Evolutionary conservation across 2,888 invertebrate genomes (phyloP), one percentile per base, ranked within the genome.

Genomic region (Dascillus cervinus): DNA sequence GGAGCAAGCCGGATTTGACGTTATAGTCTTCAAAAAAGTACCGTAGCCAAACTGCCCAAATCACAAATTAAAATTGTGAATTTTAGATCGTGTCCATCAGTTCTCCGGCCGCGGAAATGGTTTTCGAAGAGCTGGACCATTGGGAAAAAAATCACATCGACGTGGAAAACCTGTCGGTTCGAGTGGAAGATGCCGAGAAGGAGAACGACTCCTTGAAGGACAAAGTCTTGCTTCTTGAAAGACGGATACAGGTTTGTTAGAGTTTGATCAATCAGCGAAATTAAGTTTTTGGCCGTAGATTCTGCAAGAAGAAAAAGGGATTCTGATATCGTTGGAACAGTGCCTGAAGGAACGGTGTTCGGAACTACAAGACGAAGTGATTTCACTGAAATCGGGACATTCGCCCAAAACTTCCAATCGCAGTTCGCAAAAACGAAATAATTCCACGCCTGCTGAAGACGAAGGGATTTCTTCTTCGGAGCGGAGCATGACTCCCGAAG

Each of bases 401-500:
- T 34, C 41, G 30, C 61, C 60, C 2, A 41, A 65, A 11, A 63
- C 64, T 26, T 24, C 13, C 13, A 34, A 23, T 14, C n/a, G 31
- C 10, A 28, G 27, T 55, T 24, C 22, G 2, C 27, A 33, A 21
- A 34, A 29, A 29, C 9, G 11, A n/a, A 26, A 11, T 29, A 27
- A 74, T 52, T 79, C 81, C 22, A 82, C 84, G 3, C 84, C 86
- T 44, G 82, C 83, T 20, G 87, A 88, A 65, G 88, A 88, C 54
- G 88, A 88, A 69, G 88, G 88, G 3, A 89, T 89, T 45, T 87
- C 86, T 52, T 87, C 87, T 4, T 87, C 87, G 0, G 88, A 88
- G 28, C 70, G 80, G 45, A 85, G 85, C 21, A 66, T 83, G 22
- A 82, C 82, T 38, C 84, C 85, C 1, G 83, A 83, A 48, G 75